Base-by-base conservation (phyloP, 1,140 invertebrate species). In the Saccostrea echinata region DNA sequence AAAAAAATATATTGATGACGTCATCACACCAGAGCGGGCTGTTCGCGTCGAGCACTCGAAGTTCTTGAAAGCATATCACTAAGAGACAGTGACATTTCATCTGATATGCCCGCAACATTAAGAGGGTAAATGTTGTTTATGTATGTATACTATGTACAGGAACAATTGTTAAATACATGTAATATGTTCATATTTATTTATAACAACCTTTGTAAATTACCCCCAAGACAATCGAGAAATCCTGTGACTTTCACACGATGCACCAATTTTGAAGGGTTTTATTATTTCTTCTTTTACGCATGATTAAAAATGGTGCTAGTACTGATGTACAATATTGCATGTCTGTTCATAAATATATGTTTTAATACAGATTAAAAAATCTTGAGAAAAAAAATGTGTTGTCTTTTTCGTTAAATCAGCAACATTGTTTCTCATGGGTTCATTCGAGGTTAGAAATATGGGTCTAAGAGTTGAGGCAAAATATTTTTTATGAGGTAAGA, bases 41-140 rank as follows among this genome's bases (percentile, higher is more conserved):
- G 27, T 76, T 76, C 68, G 68, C 24, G 68, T 76, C 27, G 68
- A 76, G 68, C 68, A 76, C n/a, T 71, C 27, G 64, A 71, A 76
- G 68, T 33, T 76, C 27, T 33, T 30, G 68, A 76, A 76, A 76
- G 68, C 68, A 76, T 76, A 76, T 76, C 68, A 30, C 16, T 24
- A 24, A 33, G 27, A 76, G 27, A 27, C 27, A 30, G 68, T 76
- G 68, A 76, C 68, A 33, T 76, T 33, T 76, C 24, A 24, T 61
- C 27, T 76, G 68, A 76, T 30, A 27, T 76, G 68, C 68, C 68
- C 68, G 30, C 30, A 33, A 76, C 68, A 76, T 61, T 61, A 61
- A 30, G 68, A 76, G 68, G 68, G 68, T 76, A 76, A 76, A 76
- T 76, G 68, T 76, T 76, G 68, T 76, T 76, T 76, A 76, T 76